These are phyloP conservation scores for Menidia menidia DNA, from an alignment of 2,797 vertebrate genomes.

Conservation along the genomic window DNA sequence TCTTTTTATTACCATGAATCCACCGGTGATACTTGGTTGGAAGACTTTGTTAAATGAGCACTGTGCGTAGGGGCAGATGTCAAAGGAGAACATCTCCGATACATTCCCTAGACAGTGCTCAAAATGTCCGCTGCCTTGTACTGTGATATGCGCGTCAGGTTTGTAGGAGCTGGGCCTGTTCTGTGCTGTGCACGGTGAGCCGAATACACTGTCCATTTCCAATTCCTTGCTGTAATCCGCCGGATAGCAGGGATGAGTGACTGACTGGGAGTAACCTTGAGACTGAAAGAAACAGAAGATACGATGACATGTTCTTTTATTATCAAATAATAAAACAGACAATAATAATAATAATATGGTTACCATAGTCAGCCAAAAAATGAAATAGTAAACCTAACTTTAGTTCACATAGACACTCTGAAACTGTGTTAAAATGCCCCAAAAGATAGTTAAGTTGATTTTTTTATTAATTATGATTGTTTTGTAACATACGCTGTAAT, in stretches of 20 bases:
- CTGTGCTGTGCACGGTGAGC: conserved; percentile 79
- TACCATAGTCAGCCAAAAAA: background rate
- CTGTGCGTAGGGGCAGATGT: conserved; percentile 69
- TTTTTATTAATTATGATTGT: no score
- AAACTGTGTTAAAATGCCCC: no score
- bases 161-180: conserved; percentile 19
- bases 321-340: background rate
- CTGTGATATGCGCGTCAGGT: conserved; percentile 36
- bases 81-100: conserved; percentile 83
- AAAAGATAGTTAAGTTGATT: no score
- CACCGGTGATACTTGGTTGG: conserved; percentile 82
- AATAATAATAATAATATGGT: background rate
- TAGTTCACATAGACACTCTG: no score
- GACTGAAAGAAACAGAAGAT: conserved; percentile 56
- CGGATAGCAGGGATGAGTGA: conserved; percentile 87
- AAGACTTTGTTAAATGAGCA: conserved; percentile 85
- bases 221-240: conserved; percentile 57
- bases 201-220: conserved; percentile 58
- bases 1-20: conserved; percentile 83
- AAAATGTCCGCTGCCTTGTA: conserved; percentile 81
- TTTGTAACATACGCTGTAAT: no score
- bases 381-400: background rate
- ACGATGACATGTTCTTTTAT: background rate
- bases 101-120: conserved; percentile 77
- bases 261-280: conserved; percentile 44